Evolutionary conservation across 2,113 vertebrate species (phyloP).

Genomic region (Leucoraja erinaceus): DNA sequence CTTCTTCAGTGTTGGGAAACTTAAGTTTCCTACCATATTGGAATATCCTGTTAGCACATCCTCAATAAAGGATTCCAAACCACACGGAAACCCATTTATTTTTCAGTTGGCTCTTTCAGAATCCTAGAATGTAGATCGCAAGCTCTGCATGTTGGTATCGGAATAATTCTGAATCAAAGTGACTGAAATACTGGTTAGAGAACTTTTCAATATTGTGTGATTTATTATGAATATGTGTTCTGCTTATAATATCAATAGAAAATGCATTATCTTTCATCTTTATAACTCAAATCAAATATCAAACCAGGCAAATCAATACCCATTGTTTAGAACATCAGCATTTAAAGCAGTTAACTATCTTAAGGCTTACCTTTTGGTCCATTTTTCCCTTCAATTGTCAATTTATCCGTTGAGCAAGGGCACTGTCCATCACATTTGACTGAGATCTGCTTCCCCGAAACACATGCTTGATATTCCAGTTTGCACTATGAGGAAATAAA

Average conservation of each 20-base stretch:
- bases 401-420: slow-evolving; percentile 69
- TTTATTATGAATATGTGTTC: background rate
- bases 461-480: slow-evolving; percentile 88
- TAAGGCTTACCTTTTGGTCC: slow-evolving; percentile 73
- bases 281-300: background rate
- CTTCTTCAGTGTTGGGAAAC: too few relatives aligned
- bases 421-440: slow-evolving; percentile 81
- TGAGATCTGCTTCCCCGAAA: slow-evolving; percentile 80
- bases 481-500: slow-evolving; percentile 74
- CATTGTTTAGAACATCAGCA: background rate
- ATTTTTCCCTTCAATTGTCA: slow-evolving; percentile 54
- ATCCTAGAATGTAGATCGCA: too few relatives aligned
- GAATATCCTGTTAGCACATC: too few relatives aligned
- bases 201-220: background rate
- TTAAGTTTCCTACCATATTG: too few relatives aligned
- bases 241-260: background rate
- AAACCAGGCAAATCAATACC: background rate
- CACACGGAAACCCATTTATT: too few relatives aligned
- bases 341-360: background rate
- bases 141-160: background rate
- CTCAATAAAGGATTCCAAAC: too few relatives aligned
- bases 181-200: background rate
- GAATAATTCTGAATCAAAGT: background rate
- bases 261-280: background rate
- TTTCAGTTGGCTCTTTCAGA: too few relatives aligned